phyloP scores from a whole-genome alignment of 2,113 vertebrate genomes.

The Apteryx owenii region DNA sequence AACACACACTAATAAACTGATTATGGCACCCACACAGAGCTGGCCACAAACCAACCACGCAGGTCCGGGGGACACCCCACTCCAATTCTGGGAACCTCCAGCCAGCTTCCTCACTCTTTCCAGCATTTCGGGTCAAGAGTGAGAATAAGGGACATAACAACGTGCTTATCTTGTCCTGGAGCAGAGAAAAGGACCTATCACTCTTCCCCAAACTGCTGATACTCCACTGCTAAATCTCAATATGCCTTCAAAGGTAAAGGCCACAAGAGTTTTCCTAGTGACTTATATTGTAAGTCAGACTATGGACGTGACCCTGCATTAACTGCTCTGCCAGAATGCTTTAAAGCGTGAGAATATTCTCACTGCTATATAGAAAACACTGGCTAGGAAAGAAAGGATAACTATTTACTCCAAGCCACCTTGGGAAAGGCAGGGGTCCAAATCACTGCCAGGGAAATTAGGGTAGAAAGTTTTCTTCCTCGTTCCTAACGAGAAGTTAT shows the following conservation, averaged over 20 bases:
- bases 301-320: neutral
- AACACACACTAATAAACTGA: neutral
- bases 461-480: neutral
- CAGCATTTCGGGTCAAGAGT: neutral
- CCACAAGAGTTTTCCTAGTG: neutral
- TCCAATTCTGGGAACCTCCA: neutral
- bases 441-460: neutral
- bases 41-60: neutral
- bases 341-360: neutral
- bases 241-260: neutral
- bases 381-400: neutral
- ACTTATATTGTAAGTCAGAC: neutral
- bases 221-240: neutral
- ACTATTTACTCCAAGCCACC: neutral
- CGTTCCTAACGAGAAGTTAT: no score
- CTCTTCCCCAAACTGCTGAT: neutral
- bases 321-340: neutral
- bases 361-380: neutral
- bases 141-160: neutral
- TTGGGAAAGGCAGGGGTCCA: accelerated
- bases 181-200: neutral
- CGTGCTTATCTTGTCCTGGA: neutral
- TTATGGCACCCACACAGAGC: neutral
- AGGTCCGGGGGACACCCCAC: neutral
- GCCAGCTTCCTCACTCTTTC: neutral